These are phyloP conservation scores for Pomacea canaliculata DNA, from an alignment of 2,888 invertebrate species.

Conservation along the genomic window DNA sequence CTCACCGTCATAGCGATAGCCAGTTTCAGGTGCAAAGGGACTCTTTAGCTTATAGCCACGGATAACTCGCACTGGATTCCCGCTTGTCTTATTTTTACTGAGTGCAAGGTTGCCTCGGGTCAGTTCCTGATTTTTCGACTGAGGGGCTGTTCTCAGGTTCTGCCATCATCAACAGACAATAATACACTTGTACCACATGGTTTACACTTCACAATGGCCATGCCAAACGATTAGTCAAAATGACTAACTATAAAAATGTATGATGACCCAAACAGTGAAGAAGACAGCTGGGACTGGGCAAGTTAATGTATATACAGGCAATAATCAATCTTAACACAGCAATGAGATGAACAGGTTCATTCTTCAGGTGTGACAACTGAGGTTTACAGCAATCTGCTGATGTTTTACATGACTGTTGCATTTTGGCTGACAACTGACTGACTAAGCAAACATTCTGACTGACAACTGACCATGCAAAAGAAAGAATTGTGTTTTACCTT, in stretches of 20 bases:
- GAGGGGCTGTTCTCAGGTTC: conserved; percentile 70
- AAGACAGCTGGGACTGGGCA: too few relatives aligned
- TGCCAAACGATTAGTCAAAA: background rate
- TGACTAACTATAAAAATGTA: background rate
- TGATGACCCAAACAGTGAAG: background rate
- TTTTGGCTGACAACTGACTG: too few relatives aligned
- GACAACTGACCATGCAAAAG: too few relatives aligned
- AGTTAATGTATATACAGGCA: too few relatives aligned
- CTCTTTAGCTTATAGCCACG: conserved; percentile 69
- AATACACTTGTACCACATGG: background rate
- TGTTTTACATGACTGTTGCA: too few relatives aligned
- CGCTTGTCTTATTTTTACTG: conserved; percentile 62
- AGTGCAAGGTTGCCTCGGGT: conserved; percentile 69
- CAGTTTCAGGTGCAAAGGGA: conserved; percentile 69
- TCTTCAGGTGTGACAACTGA: too few relatives aligned
- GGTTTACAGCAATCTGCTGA: too few relatives aligned
- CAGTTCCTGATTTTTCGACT: conserved; percentile 69
- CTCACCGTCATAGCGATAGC: conserved; percentile 71
- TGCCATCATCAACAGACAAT: conserved; percentile 33
- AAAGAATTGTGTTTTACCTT: conserved; percentile 53
- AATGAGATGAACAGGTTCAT: too few relatives aligned
- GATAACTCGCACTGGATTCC: conserved; percentile 69
- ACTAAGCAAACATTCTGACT: too few relatives aligned
- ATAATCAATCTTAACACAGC: too few relatives aligned
- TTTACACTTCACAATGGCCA: background rate